Evolutionary conservation across 92 coral and sea anemone genomes (phyloP), one percentile per base, ranked within the genome.

Genomic region (Epizoanthus illoricatus): DNA sequence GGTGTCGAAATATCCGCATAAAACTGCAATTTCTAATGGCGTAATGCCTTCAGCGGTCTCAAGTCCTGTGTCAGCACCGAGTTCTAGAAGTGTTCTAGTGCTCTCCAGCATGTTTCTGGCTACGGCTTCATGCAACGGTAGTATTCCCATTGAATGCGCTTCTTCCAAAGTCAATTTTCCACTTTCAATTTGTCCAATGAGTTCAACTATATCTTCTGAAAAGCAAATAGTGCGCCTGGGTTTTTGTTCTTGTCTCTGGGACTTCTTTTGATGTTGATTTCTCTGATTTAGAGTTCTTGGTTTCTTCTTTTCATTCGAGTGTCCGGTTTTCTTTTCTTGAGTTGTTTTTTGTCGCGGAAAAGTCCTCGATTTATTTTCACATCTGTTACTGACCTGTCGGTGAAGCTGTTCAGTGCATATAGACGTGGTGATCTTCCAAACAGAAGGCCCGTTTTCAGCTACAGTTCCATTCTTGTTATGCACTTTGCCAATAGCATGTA

Each of bases 31-130:
- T 65, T 92, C 93, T n/a, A 92, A 74, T 8, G 97, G 92, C 36
- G 97, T 92, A 11, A 92, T 68, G 19, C 97, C 97, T 39, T 88
- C 93, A 47, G 97, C 94, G 2, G 97, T 90, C 65, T 86, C 89
- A 62, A 74, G 76, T 56, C 85, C 90, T 60, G 86, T 78, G 40
- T 92, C 88, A 19, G 92, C 87, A 28, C 97, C 97, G 54, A 87
- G 85, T 75, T 71, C 88, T 1, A 92, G 86, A 63, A 92, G 88
- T 49, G 82, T 85, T 72, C 84, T 86, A 5, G 92, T 87, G 74
- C 86, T 80, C 20, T 90, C 87, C 23, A 78, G 80, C 74, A 90
- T 74, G 12, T 93, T 93, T 2, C 90, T 83, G 24, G 89, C 91
- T 57, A 89, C 97, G 5, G 97, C 97, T 49, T 92, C 90, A 79